Evolutionary conservation across 2,797 vertebrate genomes (phyloP).

Genomic region (Cyprinella venusta): DNA sequence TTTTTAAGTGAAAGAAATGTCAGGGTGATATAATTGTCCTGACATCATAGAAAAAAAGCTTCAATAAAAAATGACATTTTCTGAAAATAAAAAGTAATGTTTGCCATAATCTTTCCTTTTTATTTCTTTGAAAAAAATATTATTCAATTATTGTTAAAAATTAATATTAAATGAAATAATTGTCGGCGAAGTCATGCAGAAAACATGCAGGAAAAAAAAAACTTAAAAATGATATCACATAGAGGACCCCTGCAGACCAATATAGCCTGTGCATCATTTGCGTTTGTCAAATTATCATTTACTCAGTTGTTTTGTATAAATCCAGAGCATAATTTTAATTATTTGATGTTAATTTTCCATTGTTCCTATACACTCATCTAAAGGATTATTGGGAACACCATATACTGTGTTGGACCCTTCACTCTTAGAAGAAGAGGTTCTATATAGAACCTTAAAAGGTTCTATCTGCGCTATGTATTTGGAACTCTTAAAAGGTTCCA

Average conservation of each 20-base stretch:
- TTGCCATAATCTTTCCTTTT: background rate
- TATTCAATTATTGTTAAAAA: background rate
- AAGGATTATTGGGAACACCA: too few species aligned
- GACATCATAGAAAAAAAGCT: too few species aligned
- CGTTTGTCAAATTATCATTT: background rate
- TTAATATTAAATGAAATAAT: background rate
- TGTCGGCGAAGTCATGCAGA: background rate
- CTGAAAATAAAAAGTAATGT: too few species aligned
- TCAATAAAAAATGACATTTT: too few species aligned
- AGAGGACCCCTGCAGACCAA: background rate
- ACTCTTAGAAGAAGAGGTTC: too few species aligned
- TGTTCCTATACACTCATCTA: background rate
- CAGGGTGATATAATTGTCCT: too few species aligned
- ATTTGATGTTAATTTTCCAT: background rate
- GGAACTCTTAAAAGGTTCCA: too few species aligned
- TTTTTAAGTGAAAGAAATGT: too few species aligned
- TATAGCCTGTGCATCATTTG: background rate
- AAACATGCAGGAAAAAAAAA: background rate
- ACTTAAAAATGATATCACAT: background rate
- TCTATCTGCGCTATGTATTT: too few species aligned
- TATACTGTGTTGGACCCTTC: too few species aligned
- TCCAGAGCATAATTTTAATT: background rate
- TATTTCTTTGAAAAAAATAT: background rate
- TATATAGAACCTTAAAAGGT: too few species aligned
- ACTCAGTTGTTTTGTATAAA: background rate